A percentile compares a stretch with the other conserved stretches of the same genome.
Conservation (phyloP, 2,888 invertebrate species). For the Trichogramma evanescens region DNA sequence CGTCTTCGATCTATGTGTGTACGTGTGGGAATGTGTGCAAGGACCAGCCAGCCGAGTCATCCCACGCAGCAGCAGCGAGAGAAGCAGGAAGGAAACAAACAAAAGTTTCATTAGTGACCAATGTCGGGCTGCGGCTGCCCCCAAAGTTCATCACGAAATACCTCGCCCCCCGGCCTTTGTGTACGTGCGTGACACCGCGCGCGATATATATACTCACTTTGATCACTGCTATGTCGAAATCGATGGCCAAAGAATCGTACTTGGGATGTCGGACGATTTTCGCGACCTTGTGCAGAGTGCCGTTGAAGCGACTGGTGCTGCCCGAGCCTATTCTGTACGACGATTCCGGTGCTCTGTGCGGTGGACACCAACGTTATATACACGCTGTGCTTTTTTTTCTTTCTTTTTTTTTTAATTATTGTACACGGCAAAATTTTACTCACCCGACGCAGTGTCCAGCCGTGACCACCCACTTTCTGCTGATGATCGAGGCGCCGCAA, state of each 20-base stretch:
- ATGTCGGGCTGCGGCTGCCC: too few species aligned
- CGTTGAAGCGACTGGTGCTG: conserved; percentile 16
- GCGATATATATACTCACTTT: conserved; percentile 29
- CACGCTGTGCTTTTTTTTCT: neutral
- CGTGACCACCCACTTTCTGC: conserved; percentile 31
- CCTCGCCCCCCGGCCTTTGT: too few species aligned
- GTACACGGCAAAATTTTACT: neutral
- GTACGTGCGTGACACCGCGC: too few species aligned
- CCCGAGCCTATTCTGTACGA: conserved; percentile 24
- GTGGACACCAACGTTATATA: neutral
- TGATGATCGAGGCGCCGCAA: conserved; percentile 36
- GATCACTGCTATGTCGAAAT: conserved; percentile 48
- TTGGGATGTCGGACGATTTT: conserved; percentile 36
- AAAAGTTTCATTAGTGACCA: too few species aligned
- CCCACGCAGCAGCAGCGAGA: neutral
- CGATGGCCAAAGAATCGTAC: conserved; percentile 37
- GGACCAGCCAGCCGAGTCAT: neutral
- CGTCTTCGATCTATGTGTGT: conserved; percentile 19
- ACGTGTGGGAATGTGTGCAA: neutral
- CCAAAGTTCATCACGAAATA: too few species aligned
- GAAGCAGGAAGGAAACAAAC: neutral
- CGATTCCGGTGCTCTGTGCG: neutral
- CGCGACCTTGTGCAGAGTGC: conserved; percentile 19
- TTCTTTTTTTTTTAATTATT: neutral
- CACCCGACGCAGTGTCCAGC: conserved; percentile 35